phyloP scores from a whole-genome alignment of 2,888 invertebrate genomes.

The Exephanes ischioxanthus region DNA sequence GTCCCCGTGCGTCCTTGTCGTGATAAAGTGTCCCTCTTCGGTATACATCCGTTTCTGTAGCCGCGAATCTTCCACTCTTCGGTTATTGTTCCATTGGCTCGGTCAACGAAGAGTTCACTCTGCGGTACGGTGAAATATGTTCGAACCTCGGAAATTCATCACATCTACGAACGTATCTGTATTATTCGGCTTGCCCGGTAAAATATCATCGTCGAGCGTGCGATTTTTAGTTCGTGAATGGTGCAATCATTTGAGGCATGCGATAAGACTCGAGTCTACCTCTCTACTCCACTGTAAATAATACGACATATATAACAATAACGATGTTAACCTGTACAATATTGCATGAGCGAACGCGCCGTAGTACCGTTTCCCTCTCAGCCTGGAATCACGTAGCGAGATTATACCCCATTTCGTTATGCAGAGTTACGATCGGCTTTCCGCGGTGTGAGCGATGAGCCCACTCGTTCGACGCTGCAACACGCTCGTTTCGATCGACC shows the following conservation, averaged over 20 bases:
- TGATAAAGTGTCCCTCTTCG: neutral
- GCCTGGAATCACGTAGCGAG: slow-evolving; percentile 2
- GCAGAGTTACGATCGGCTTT: neutral
- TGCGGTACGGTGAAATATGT: neutral
- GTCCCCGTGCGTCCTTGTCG: slow-evolving; percentile 7
- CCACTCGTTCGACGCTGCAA: slow-evolving; percentile 49
- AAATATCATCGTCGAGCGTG: neutral
- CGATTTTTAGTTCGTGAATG: slow-evolving; percentile 36
- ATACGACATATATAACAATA: neutral
- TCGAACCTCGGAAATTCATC: neutral
- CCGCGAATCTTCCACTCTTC: neutral
- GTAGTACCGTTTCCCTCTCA: neutral
- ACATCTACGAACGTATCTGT: neutral
- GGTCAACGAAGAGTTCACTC: neutral
- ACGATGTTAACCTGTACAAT: slow-evolving; percentile 17
- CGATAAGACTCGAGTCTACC: slow-evolving; percentile 33
- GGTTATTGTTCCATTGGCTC: neutral
- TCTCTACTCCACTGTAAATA: neutral
- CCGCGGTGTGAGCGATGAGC: neutral
- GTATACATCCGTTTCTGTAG: neutral
- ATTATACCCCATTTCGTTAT: neutral
- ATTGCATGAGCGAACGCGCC: slow-evolving; percentile 38
- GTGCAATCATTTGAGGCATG: slow-evolving; percentile 67
- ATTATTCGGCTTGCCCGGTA: neutral
- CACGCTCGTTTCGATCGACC: slow-evolving; percentile 51